phyloP scores from a whole-genome alignment of 2,888 invertebrate genomes.

The Protophormia terraenovae region DNA sequence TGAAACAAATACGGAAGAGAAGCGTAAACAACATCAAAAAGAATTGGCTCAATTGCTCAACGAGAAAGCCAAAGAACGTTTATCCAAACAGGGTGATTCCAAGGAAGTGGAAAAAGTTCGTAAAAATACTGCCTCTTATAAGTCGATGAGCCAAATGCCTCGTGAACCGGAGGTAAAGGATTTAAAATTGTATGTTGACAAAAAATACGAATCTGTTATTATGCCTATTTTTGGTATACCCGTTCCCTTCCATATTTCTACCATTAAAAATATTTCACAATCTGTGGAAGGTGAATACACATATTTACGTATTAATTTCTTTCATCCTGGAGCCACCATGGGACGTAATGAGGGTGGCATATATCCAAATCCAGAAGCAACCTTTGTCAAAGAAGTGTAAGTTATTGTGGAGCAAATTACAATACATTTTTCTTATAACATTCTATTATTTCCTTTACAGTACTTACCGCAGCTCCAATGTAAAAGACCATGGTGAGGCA shows the following conservation, averaged over 20 bases:
- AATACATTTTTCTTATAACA: background rate
- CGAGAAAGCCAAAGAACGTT: conserved; percentile 94
- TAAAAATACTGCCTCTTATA: conserved; percentile 97
- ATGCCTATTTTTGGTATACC: conserved; percentile 97
- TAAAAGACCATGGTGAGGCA: conserved; percentile 97
- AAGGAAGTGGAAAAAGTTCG: conserved; percentile 94
- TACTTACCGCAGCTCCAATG: conserved; percentile 98
- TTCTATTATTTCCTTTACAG: conserved; percentile 79
- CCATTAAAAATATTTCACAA: conserved; percentile 99
- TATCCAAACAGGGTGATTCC: conserved; percentile 92
- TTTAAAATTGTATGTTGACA: conserved; percentile 96
- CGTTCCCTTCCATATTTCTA: conserved; percentile 99
- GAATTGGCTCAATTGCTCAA: conserved; percentile 95
- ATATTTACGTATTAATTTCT: conserved; percentile 98
- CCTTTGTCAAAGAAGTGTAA: conserved; percentile 98
- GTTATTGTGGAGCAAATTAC: conserved; percentile 76
- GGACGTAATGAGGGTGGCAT: conserved; percentile 95
- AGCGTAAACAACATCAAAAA: conserved; percentile 97
- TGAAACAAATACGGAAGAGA: conserved; percentile 98
- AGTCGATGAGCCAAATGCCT: conserved; percentile 95
- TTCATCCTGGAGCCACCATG: conserved; percentile 98
- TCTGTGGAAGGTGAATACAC: conserved; percentile 99
- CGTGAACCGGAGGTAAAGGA: conserved; percentile 95
- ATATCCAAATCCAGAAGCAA: conserved; percentile 97
- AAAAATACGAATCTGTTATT: conserved; percentile 99